These are phyloP conservation scores for Ceyx cyanopectus DNA, from an alignment of 2,113 vertebrate species.

Conservation along the genomic window DNA sequence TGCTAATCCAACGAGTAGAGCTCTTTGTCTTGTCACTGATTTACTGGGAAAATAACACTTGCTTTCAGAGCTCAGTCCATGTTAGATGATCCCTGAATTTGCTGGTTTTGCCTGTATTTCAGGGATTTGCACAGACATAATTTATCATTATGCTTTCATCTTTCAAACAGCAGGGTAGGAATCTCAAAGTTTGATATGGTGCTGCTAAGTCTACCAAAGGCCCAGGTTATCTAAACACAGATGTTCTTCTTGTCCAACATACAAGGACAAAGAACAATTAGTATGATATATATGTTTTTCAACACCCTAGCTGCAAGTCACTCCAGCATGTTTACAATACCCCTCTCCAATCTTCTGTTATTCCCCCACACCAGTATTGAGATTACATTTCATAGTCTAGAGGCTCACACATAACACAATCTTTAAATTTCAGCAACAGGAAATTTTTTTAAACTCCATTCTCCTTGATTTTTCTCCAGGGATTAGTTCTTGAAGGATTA, in stretches of 20 bases:
- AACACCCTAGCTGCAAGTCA: neutral
- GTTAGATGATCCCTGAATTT: neutral
- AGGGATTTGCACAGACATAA: neutral
- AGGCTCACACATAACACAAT: neutral
- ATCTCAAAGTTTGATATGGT: neutral
- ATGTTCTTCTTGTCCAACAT: neutral
- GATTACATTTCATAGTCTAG: conserved; percentile 2
- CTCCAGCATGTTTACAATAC: neutral
- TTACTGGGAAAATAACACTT: neutral
- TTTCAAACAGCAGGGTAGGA: neutral
- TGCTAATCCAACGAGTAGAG: neutral
- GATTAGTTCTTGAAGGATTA: conserved; percentile 1
- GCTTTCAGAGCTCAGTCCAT: neutral
- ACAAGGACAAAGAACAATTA: neutral
- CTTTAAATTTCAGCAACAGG: conserved; percentile 24
- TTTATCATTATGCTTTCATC: neutral
- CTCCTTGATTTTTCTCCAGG: neutral
- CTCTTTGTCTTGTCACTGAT: neutral
- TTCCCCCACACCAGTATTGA: neutral
- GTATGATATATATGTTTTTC: neutral
- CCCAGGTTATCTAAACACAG: neutral
- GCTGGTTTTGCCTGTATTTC: accelerated
- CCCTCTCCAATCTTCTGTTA: neutral
- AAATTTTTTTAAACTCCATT: conserved; percentile 3
- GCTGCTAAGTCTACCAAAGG: neutral